Percentiles rank a stretch among this genome's conserved stretches.
Conservation (phyloP, 2,797 vertebrate genomes). For the Pampus argenteus region DNA sequence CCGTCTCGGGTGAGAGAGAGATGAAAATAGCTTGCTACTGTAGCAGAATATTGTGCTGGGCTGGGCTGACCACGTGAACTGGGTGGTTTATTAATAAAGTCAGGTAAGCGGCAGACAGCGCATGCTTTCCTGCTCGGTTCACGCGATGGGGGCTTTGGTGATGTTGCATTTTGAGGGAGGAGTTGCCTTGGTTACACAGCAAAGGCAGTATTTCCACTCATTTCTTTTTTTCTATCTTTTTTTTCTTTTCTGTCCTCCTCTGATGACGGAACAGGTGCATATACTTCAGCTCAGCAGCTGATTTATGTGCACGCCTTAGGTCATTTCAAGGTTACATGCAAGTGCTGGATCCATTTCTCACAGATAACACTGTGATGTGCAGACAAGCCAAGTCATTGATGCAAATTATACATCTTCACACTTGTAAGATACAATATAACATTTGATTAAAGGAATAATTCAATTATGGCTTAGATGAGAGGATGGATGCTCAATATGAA, state of each 20-base stretch:
- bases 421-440: background rate
- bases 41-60: constrained; percentile 49
- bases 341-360: constrained; percentile 3
- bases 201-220: constrained; percentile 55
- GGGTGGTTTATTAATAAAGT: constrained; percentile 58
- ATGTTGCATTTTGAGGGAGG: constrained; percentile 75
- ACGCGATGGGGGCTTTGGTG: constrained; percentile 58
- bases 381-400: background rate
- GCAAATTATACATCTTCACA: background rate
- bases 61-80: constrained; percentile 69
- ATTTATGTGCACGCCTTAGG: constrained; percentile 48
- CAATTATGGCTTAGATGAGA: background rate
- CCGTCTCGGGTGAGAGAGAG: constrained; percentile 46
- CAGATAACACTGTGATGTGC: background rate
- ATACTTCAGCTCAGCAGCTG: constrained; percentile 36
- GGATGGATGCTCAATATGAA: too few relatives aligned
- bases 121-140: constrained; percentile 36
- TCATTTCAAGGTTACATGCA: constrained; percentile 78
- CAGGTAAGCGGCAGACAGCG: constrained; percentile 67
- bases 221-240: background rate
- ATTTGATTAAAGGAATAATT: background rate
- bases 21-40: constrained; percentile 62
- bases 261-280: constrained; percentile 69
- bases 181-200: constrained; percentile 84
- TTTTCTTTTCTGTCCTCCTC: background rate